Base-by-base conservation (phyloP, 1,140 invertebrate genomes). In the Drosophila tsacasi region DNA sequence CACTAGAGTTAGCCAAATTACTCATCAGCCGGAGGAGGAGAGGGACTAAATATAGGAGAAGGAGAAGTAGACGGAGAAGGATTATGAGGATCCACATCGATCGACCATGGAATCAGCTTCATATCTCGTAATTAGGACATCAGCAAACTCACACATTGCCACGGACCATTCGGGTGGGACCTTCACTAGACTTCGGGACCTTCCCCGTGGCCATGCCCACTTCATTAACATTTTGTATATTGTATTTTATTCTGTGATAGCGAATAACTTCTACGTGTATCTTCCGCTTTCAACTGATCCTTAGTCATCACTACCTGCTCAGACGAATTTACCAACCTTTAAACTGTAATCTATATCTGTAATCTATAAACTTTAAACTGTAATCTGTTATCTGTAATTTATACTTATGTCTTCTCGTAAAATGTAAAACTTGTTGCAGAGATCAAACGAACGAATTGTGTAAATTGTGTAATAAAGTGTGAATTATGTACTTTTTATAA, bases 401-500 rank as follows among this genome's bases (percentile, higher is more conserved):
- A 69, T 69, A 67, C 55, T 62, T 79, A 63, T 63, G 64, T 46
- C 60, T 79, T 83, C 54, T 71, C 46, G 66, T 67, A 50, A 50
- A 82, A 78, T 46, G 68, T 67, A 50, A 42, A 82, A 82, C 62
- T 72, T 81, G 64, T 81, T 80, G 74, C 84, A 84, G 85, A 87
- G 78, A 89, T 68, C 69, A 67, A 62, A 81, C 62, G 42, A 81
- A 83, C 44, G 47, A 77, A 73, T 67, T 85, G 81, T 85, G 81
- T 81, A 85, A 82, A 90, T 84, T 89, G 75, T 85, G 67, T 85
- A 90, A 91, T 85, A 85, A 80, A 90, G 83, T 76, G 85, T 85
- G 85, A 90, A 90, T 90, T 90, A 90, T 91, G 85, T 90, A 90
- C 85, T 90, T 90, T 90, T 90, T 90, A 91, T 90, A 91, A 89